phyloP scores from a whole-genome alignment of 2,888 invertebrate genomes.

The Hyposoter dolosus region DNA sequence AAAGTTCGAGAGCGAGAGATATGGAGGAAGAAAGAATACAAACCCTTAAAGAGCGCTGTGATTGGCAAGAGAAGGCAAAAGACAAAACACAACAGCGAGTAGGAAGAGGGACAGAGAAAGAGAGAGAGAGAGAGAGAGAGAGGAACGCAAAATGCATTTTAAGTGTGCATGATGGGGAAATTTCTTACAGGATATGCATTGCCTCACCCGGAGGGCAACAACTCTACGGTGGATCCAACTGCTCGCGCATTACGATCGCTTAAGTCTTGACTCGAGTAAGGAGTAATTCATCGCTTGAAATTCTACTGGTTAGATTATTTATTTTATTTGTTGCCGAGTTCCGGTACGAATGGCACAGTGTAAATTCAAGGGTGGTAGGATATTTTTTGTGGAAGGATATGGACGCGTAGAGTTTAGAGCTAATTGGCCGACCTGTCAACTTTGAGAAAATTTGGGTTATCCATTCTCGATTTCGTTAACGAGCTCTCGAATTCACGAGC shows the following conservation, averaged over 20 bases:
- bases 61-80: slow-evolving; percentile 68
- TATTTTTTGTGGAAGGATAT: neutral
- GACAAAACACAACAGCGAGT: slow-evolving; percentile 28
- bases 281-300: slow-evolving; percentile 83
- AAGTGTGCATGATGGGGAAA: slow-evolving; percentile 29
- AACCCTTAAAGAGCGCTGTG: slow-evolving; percentile 37
- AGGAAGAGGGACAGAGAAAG: slow-evolving; percentile 51
- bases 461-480: slow-evolving; percentile 49
- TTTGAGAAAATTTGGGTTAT: slow-evolving; percentile 10
- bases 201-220: slow-evolving; percentile 73
- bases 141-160: slow-evolving; percentile 27
- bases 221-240: slow-evolving; percentile 55
- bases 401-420: neutral
- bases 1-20: slow-evolving; percentile 53
- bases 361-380: neutral
- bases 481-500: slow-evolving; percentile 49
- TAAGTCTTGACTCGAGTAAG: slow-evolving; percentile 82
- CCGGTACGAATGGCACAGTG: neutral
- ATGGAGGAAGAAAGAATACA: slow-evolving; percentile 25
- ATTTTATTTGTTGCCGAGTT: neutral
- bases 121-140: slow-evolving; percentile 1
- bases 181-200: slow-evolving; percentile 65
- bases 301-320: slow-evolving; percentile 76
- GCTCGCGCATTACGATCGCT: slow-evolving; percentile 82
- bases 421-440: slow-evolving; percentile 4